These are phyloP conservation scores for Aphaenogaster rudis DNA, from an alignment of 1,140 invertebrate genomes.

Conservation along the genomic window DNA sequence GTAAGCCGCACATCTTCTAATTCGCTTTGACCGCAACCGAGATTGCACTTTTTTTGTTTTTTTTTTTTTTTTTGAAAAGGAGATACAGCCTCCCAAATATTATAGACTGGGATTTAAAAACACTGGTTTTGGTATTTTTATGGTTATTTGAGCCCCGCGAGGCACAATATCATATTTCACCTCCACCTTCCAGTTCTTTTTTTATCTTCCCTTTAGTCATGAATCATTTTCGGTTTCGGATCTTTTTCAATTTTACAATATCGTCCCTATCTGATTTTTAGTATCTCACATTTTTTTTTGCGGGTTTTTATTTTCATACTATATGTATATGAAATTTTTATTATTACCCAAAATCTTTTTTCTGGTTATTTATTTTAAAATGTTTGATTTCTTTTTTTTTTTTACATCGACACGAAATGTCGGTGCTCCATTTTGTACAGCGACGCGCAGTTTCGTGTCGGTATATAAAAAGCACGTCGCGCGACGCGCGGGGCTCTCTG, in stretches of 20 bases:
- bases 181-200: constrained; percentile 10
- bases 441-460: constrained; percentile 20
- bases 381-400: constrained; percentile 9
- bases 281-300: not conserved
- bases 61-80: not conserved
- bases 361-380: constrained; percentile 6
- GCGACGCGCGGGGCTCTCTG: not conserved
- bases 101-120: constrained; percentile 28
- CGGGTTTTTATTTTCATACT: not conserved
- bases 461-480: constrained; percentile 11
- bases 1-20: not conserved
- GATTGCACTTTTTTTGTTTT: not conserved
- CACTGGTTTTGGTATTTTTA: constrained; percentile 47
- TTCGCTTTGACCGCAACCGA: not conserved
- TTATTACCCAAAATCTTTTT: not conserved
- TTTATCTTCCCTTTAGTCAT: constrained; percentile 32
- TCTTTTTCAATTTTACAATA: constrained; percentile 42
- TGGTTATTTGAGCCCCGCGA: not conserved
- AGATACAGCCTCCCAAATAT: not conserved
- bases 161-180: constrained; percentile 35
- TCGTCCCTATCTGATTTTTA: constrained; percentile 29
- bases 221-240: constrained; percentile 26
- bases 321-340: not conserved
- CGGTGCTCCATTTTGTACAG: constrained; percentile 9
- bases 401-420: constrained; percentile 13